Evolutionary conservation across 2,113 vertebrate genomes (phyloP).

Genomic region (Prunella himalayana): DNA sequence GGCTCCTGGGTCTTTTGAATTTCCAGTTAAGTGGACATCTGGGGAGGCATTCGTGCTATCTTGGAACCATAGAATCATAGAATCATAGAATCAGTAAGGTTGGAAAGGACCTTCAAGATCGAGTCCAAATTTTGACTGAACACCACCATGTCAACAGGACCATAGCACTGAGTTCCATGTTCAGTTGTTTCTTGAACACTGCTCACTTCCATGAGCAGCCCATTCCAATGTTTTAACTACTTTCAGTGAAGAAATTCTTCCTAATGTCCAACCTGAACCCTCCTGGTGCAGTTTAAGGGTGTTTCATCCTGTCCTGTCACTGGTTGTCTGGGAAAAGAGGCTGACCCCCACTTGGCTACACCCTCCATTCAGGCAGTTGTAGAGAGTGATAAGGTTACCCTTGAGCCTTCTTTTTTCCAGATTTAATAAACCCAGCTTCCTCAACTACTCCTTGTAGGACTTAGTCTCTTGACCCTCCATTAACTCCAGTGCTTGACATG

Average conservation of each 20-base stretch:
- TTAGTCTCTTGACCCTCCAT: not conserved
- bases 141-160: not conserved
- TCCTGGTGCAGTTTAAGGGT: not conserved
- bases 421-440: not conserved
- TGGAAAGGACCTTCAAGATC: not conserved
- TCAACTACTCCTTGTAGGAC: not conserved
- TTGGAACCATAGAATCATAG: not conserved
- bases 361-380: not conserved
- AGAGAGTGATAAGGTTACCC: too few species aligned
- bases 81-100: not conserved
- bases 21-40: not conserved
- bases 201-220: not conserved
- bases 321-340: not conserved
- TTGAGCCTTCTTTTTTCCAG: not conserved
- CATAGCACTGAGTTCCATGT: not conserved
- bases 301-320: not conserved
- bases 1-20: not conserved
- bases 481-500: not conserved
- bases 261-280: not conserved
- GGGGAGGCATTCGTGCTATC: not conserved
- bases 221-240: not conserved
- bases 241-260: not conserved
- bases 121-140: not conserved
- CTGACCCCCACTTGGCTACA: not conserved
- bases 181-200: not conserved